These are phyloP conservation scores for Tribolium madens DNA, from an alignment of 1,140 invertebrate species.

Conservation along the genomic window DNA sequence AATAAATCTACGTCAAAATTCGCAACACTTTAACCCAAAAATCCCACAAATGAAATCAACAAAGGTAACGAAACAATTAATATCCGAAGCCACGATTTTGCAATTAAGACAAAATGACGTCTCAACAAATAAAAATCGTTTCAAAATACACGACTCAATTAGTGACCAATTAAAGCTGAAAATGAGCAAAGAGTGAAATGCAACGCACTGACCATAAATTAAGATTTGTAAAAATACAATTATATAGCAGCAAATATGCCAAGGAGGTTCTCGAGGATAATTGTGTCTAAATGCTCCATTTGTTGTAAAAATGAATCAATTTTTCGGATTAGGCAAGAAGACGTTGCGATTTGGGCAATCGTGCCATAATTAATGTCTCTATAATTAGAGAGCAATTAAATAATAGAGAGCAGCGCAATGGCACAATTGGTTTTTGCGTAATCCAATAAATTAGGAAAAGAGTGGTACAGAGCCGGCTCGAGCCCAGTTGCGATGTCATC, in stretches of 20 bases:
- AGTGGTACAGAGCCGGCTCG: slow-evolving; percentile 45
- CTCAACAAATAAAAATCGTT: slow-evolving; percentile 14
- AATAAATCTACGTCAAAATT: background rate
- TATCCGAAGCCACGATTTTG: slow-evolving; percentile 13
- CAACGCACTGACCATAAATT: slow-evolving; percentile 3
- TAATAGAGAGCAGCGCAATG: background rate
- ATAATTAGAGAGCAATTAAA: slow-evolving; percentile 40
- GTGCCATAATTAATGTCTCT: background rate
- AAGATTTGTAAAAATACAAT: slow-evolving; percentile 4
- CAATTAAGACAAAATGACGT: slow-evolving; percentile 10
- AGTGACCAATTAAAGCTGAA: slow-evolving; percentile 27
- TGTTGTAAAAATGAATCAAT: background rate
- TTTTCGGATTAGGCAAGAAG: background rate
- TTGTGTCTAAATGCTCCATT: slow-evolving; percentile 7
- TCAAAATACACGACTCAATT: slow-evolving; percentile 22
- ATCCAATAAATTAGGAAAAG: background rate
- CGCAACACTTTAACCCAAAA: background rate
- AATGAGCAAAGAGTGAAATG: slow-evolving; percentile 15
- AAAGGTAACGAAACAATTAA: slow-evolving; percentile 7
- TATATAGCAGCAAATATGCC: background rate
- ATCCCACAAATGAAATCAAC: too few species aligned
- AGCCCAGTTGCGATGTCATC: slow-evolving; percentile 20
- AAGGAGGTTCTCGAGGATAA: background rate
- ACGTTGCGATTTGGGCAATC: background rate
- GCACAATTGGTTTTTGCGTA: slow-evolving; percentile 27